phyloP scores from a whole-genome alignment of 2,888 invertebrate genomes.

The Rotaria macrura region DNA sequence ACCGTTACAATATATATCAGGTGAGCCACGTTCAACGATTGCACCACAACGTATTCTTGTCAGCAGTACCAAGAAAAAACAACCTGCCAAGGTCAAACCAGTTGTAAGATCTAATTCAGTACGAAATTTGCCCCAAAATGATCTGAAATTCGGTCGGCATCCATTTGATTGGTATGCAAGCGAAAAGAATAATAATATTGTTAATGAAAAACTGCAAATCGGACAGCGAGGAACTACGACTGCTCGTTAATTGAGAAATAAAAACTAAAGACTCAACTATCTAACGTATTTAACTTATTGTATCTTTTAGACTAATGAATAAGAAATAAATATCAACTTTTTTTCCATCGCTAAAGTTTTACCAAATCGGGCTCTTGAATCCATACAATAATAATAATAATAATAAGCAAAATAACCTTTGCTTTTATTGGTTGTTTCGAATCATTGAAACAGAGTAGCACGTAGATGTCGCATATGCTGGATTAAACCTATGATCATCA shows the following conservation, averaged over 20 bases:
- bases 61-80: not conserved
- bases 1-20: slow-evolving; percentile 12
- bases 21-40: not conserved
- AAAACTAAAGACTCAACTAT: not conserved
- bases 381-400: not conserved
- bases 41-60: not conserved
- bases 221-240: not conserved
- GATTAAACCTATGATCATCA: no score
- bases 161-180: not conserved
- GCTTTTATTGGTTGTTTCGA: not conserved
- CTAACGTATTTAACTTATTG: not conserved
- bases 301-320: not conserved
- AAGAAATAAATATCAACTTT: not conserved
- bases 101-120: not conserved
- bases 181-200: not conserved
- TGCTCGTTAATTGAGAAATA: not conserved
- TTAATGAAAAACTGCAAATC: not conserved
- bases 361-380: not conserved
- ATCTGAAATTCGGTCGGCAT: not conserved
- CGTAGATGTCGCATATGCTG: not conserved
- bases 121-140: not conserved
- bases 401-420: not conserved
- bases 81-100: not conserved
- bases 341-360: not conserved
- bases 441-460: not conserved